Evolutionary conservation across 2,797 vertebrate species (phyloP), one percentile per base, ranked within the genome.

Genomic region (Vultur gryphus): DNA sequence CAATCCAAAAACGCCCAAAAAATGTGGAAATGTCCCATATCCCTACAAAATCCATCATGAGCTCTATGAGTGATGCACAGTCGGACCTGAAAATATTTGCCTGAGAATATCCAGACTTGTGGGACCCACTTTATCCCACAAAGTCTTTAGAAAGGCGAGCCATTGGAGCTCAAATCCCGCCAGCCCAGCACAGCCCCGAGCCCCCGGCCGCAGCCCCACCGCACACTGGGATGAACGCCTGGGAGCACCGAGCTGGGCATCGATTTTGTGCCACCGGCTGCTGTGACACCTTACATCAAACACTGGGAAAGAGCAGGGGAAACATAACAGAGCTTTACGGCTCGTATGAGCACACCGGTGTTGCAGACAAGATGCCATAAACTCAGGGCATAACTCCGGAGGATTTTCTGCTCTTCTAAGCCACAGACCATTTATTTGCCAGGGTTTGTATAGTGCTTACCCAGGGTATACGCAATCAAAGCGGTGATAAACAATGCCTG

Each of bases 151-250:
- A 67, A 64, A 29, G 10, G 21, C 0, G 5, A 64, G 33, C 28
- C 41, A 11, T 0, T 1, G 8, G 49, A 79, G 11, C 64, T 44
- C 26, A 41, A 37, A 55, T 18, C 52, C 51, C 7, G 0, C 0
- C 0, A 73, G 35, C 9, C 10, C 35, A 16, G 41, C 46, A 11
- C 35, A 65, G 69, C 28, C n/a, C 65, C 1, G 1, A 71, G 57
- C 14, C 35, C 48, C 41, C 1, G 0, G 41, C 26, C 13, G 4
- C 43, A 31, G 49, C 21, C n/a, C 41, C 28, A 21, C 17, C 14
- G 2, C 43, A 6, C 1, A 16, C 55, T 7, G 54, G 48, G 80
- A 33, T 4, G 11, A 33, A n/a, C 3, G 1, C 14, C 33, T 8
- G 11, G 59, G 20, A 43, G 37, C n/a, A 46, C 26, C 2, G 5